Evolutionary conservation across 1,140 invertebrate genomes (phyloP).

Genomic region (Pygmarrhopalites habei): DNA sequence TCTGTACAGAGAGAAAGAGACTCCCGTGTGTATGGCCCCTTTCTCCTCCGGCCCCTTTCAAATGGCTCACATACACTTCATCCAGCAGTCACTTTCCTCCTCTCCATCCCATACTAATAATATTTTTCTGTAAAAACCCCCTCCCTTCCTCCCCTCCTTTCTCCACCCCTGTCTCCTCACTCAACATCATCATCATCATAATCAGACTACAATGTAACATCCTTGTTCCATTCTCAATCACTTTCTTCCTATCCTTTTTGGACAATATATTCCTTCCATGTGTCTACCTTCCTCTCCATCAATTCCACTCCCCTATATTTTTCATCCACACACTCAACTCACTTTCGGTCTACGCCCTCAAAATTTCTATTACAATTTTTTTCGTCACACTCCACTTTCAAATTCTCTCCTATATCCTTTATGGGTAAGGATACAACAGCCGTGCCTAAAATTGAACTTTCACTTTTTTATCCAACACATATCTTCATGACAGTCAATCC

Average conservation of each 20-base stretch:
- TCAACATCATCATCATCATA: slow-evolving; percentile 3
- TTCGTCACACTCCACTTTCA: too few relatives aligned
- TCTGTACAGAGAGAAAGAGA: background rate
- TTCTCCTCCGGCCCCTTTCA: background rate
- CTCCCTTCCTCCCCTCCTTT: background rate
- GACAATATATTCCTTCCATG: background rate
- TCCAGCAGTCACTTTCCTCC: slow-evolving; percentile 16
- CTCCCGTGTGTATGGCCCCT: slow-evolving; percentile 4
- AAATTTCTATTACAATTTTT: background rate
- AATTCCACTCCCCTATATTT: background rate
- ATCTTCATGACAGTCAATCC: too few relatives aligned
- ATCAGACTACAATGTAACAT: background rate
- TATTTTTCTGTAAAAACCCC: slow-evolving; percentile 3
- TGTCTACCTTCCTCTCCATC: background rate
- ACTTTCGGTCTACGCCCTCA: too few relatives aligned
- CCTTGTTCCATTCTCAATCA: background rate
- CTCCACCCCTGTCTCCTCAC: background rate
- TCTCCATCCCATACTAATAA: slow-evolving; percentile 16
- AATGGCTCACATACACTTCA: too few relatives aligned
- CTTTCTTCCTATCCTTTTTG: background rate
- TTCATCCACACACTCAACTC: too few relatives aligned
- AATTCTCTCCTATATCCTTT: too few relatives aligned
- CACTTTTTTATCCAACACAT: too few relatives aligned
- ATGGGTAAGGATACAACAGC: too few relatives aligned
- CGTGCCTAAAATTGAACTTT: too few relatives aligned